Conservation (phyloP, 2,888 invertebrate genomes). For the Chloromyia formosa region DNA sequence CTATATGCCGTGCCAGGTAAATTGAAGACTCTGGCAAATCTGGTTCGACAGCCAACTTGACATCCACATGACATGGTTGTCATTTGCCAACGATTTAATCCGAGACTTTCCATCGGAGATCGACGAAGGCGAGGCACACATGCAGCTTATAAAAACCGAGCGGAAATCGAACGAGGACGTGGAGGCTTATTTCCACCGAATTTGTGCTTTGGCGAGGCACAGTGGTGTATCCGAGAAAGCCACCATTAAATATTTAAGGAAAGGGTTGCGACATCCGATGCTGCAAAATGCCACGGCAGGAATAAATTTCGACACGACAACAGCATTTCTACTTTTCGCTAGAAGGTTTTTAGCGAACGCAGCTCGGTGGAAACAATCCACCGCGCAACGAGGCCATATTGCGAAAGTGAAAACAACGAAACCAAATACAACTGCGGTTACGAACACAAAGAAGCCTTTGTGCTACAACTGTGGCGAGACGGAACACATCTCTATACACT, state of each 20-base stretch:
- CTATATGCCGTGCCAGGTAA: too few species aligned
- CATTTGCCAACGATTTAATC: background rate
- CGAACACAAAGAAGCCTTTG: too few species aligned
- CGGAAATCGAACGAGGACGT: background rate
- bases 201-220: background rate
- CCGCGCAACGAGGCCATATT: too few species aligned
- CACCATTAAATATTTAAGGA: background rate
- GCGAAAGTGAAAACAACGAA: too few species aligned
- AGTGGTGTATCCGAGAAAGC: background rate
- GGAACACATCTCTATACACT: background rate
- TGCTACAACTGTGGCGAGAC: background rate
- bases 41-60: slow-evolving; percentile 52
- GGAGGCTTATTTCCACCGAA: background rate
- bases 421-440: too few species aligned
- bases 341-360: too few species aligned
- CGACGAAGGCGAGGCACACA: background rate
- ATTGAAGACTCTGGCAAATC: background rate
- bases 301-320: too few species aligned
- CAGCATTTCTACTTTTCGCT: too few species aligned
- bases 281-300: too few species aligned
- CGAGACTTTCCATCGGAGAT: background rate
- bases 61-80: slow-evolving; percentile 46
- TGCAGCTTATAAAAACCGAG: background rate
- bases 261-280: too few species aligned
- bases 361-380: too few species aligned